phyloP scores from a whole-genome alignment of 2,113 vertebrate species.

The Calyptomena viridis region DNA sequence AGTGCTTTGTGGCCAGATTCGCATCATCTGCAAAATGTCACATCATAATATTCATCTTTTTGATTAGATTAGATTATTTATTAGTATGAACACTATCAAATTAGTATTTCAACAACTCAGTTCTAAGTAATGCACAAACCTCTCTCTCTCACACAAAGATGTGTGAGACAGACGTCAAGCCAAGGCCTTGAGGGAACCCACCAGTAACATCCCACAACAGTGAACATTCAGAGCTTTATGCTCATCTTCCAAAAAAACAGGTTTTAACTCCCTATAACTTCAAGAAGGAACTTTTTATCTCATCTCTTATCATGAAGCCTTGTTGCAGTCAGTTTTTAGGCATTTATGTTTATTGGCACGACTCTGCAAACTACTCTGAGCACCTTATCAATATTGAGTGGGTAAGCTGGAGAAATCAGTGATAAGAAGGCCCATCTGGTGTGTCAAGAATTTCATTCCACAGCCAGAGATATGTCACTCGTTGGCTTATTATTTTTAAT shows the following conservation, averaged over 20 bases:
- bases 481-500: not conserved
- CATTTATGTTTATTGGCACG: not conserved
- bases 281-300: not conserved
- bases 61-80: not conserved
- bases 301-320: not conserved
- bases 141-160: not conserved
- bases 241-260: not conserved
- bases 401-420: not conserved
- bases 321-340: constrained; percentile 1
- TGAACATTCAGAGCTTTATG: not conserved
- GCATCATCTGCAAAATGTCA: constrained; percentile 15
- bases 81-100: not conserved
- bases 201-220: not conserved
- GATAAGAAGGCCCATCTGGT: not conserved
- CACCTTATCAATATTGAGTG: not conserved
- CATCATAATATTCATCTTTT: not conserved
- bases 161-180: not conserved
- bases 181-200: not conserved
- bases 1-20: not conserved
- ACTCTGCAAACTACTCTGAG: not conserved
- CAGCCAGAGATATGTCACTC: not conserved
- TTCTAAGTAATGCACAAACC: not conserved
- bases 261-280: not conserved
- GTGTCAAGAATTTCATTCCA: not conserved
- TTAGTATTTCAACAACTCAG: not conserved